Conservation (phyloP, 2,888 invertebrate genomes). For the Brachyptera putata region DNA sequence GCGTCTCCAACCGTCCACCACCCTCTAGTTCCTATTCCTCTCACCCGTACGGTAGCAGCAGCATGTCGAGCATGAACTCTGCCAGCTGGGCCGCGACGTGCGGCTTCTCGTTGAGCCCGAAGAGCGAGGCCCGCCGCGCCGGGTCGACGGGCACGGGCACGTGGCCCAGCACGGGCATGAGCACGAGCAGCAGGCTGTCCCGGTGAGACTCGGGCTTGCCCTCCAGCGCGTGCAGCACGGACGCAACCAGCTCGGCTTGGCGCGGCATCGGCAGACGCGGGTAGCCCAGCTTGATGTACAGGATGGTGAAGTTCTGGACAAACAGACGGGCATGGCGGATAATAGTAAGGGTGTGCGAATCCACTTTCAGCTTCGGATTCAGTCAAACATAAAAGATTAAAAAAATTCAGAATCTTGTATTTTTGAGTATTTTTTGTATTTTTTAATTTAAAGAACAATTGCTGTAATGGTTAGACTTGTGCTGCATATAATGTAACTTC, state of each 20-base stretch:
- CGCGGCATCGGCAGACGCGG: constrained; percentile 71
- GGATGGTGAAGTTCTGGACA: constrained; percentile 85
- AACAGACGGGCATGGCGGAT: constrained; percentile 24
- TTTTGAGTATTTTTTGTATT: too few species aligned
- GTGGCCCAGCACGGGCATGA: constrained; percentile 74
- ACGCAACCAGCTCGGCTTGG: constrained; percentile 70
- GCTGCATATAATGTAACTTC: too few species aligned
- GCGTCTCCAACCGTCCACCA: too few species aligned
- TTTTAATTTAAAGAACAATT: too few species aligned
- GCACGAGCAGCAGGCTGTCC: constrained; percentile 74
- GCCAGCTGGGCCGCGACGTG: constrained; percentile 63
- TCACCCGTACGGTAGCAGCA: constrained; percentile 83
- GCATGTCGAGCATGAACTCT: constrained; percentile 73
- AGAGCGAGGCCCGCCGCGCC: constrained; percentile 56
- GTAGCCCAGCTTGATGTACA: constrained; percentile 90
- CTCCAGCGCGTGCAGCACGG: constrained; percentile 70
- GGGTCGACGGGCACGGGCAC: constrained; percentile 62
- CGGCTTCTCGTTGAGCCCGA: constrained; percentile 69
- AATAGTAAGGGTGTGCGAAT: background rate
- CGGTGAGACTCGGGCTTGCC: constrained; percentile 79
- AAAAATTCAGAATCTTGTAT: too few species aligned
- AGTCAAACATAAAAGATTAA: too few species aligned
- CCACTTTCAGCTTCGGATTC: too few species aligned
- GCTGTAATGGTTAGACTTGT: too few species aligned
- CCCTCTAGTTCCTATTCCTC: too few species aligned